These are phyloP conservation scores for Stictocephala bisonia DNA, from an alignment of 2,888 invertebrate genomes.

Conservation along the genomic window DNA sequence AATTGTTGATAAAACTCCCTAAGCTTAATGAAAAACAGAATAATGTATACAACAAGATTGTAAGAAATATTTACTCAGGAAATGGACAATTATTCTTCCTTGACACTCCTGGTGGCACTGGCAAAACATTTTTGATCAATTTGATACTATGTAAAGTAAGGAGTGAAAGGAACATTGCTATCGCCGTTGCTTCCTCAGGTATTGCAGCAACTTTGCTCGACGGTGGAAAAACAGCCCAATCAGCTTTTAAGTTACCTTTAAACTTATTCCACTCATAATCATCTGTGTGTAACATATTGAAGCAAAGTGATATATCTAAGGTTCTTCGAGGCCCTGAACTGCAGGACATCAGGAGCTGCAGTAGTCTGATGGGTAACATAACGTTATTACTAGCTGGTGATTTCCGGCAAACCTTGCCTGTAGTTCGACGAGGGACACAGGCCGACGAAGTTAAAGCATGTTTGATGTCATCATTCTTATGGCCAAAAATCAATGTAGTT, in stretches of 20 bases:
- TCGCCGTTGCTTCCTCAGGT: constrained; percentile 43
- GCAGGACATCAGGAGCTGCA: constrained; percentile 1
- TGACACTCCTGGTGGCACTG: neutral
- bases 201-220: constrained; percentile 51
- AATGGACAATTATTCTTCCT: neutral
- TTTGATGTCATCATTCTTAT: neutral
- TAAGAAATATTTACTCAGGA: neutral
- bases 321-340: neutral
- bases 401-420: constrained; percentile 35
- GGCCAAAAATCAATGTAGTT: neutral
- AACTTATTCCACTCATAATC: neutral
- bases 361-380: constrained; percentile 58
- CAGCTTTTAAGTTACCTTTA: constrained; percentile 9
- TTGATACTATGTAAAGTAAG: neutral
- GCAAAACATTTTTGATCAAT: neutral
- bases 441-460: constrained; percentile 9
- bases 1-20: no score
- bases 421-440: constrained; percentile 9
- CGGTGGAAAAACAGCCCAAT: constrained; percentile 12
- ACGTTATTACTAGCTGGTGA: constrained; percentile 45
- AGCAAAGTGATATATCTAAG: neutral
- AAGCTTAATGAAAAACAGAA: neutral
- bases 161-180: neutral
- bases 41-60: neutral
- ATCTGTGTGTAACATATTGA: constrained; percentile 9